phyloP scores from a whole-genome alignment of 2,888 invertebrate species.

The Sarcophaga rosellei region DNA sequence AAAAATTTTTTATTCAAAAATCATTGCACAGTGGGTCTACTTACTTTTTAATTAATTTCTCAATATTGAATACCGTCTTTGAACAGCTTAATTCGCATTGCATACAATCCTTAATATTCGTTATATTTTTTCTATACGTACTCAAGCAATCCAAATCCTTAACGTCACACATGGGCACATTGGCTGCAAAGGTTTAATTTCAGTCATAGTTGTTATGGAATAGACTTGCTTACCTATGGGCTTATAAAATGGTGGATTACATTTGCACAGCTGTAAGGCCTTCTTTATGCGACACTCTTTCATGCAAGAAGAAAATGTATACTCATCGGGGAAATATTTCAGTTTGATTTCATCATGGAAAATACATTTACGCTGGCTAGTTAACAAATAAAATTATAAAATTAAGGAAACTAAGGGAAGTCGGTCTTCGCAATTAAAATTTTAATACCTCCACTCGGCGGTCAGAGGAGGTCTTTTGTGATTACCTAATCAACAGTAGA shows the following conservation, averaged over 20 bases:
- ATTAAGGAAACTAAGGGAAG: too few relatives aligned
- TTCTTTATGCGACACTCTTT: constrained; percentile 85
- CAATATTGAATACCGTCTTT: constrained; percentile 89
- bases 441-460: too few relatives aligned
- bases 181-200: constrained; percentile 66
- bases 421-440: too few relatives aligned
- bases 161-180: constrained; percentile 83
- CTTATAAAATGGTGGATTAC: constrained; percentile 88
- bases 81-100: constrained; percentile 88
- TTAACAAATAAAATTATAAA: too few relatives aligned
- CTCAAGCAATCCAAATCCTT: constrained; percentile 84
- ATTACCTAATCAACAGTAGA: too few relatives aligned
- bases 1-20: background rate
- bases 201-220: background rate
- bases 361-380: constrained; percentile 87
- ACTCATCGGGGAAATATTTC: constrained; percentile 83
- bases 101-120: constrained; percentile 84
- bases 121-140: constrained; percentile 82
- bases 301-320: constrained; percentile 89
- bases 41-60: constrained; percentile 86
- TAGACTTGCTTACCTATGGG: constrained; percentile 81
- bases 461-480: too few relatives aligned
- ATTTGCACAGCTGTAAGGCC: constrained; percentile 85
- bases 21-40: constrained; percentile 70
- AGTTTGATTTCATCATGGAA: constrained; percentile 86